phyloP scores from a whole-genome alignment of 2,113 vertebrate species.

The Lontra canadensis region DNA sequence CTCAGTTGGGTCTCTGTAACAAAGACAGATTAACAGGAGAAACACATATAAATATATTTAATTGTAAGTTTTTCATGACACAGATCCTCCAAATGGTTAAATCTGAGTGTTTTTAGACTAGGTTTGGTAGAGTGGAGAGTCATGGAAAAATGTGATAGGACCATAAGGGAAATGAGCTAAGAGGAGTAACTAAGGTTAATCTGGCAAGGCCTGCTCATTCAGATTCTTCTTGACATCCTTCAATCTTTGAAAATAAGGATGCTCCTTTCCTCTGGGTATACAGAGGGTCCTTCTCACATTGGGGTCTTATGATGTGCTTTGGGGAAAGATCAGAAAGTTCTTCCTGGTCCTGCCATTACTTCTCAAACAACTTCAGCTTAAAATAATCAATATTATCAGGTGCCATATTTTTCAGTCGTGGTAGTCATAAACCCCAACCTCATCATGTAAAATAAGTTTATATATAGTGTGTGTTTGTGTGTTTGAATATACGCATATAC shows the following conservation, averaged over 20 bases:
- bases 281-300: not conserved
- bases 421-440: not conserved
- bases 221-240: not conserved
- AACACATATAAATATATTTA: not conserved
- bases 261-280: not conserved
- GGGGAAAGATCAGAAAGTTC: not conserved
- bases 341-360: not conserved
- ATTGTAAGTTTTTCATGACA: not conserved
- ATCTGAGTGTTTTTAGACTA: not conserved
- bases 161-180: not conserved
- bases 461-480: not conserved
- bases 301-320: fast-evolving
- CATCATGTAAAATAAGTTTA: not conserved
- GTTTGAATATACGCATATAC: not conserved
- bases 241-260: not conserved
- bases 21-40: not conserved
- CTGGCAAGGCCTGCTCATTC: not conserved
- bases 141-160: not conserved
- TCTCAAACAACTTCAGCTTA: not conserved
- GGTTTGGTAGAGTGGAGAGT: not conserved
- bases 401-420: not conserved
- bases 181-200: not conserved
- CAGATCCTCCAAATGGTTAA: not conserved
- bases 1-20: not conserved
- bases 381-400: not conserved